A percentile compares a stretch with the other conserved stretches of the same genome.
phyloP scores from a whole-genome alignment of 2,797 vertebrate species.

The Sebastes cheni region DNA sequence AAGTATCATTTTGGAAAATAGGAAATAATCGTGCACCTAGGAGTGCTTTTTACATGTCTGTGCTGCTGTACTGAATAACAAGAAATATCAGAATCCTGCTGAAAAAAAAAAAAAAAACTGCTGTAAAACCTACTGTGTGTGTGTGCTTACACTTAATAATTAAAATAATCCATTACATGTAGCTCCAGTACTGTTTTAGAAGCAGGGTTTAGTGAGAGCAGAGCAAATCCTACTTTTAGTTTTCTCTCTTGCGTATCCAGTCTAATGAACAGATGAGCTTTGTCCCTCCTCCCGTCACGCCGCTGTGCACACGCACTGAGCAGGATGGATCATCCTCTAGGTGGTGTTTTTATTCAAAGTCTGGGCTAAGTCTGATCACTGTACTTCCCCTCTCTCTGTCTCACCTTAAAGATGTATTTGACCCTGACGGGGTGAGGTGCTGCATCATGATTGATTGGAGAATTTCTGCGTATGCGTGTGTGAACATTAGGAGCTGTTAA shows the following conservation, averaged over 20 bases:
- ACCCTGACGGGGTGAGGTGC: slow-evolving; percentile 19
- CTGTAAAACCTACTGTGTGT: background rate
- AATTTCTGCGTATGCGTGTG: slow-evolving; percentile 14
- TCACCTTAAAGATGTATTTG: slow-evolving; percentile 1
- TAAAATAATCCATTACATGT: slow-evolving; percentile 42
- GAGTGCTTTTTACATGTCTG: slow-evolving; percentile 14
- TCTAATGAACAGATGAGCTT: slow-evolving; percentile 24
- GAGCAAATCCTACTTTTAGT: slow-evolving; percentile 21
- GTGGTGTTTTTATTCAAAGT: slow-evolving; percentile 2
- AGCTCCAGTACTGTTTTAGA: slow-evolving; percentile 26
- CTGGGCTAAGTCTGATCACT: background rate
- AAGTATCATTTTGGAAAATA: background rate
- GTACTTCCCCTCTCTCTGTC: slow-evolving; percentile 7
- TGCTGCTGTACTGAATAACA: slow-evolving; percentile 23
- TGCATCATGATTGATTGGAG: slow-evolving; percentile 15
- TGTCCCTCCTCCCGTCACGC: background rate
- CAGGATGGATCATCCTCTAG: slow-evolving; percentile 1
- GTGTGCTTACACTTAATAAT: slow-evolving; percentile 4
- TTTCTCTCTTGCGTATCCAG: slow-evolving; percentile 11
- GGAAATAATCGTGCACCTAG: background rate
- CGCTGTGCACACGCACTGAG: slow-evolving; percentile 19
- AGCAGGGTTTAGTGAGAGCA: slow-evolving; percentile 38
- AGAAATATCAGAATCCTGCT: background rate
- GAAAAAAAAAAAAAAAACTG: background rate
- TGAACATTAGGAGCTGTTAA: slow-evolving; percentile 29